phyloP scores from a whole-genome alignment of 2,888 invertebrate species.

The Crepidodera aurea region DNA sequence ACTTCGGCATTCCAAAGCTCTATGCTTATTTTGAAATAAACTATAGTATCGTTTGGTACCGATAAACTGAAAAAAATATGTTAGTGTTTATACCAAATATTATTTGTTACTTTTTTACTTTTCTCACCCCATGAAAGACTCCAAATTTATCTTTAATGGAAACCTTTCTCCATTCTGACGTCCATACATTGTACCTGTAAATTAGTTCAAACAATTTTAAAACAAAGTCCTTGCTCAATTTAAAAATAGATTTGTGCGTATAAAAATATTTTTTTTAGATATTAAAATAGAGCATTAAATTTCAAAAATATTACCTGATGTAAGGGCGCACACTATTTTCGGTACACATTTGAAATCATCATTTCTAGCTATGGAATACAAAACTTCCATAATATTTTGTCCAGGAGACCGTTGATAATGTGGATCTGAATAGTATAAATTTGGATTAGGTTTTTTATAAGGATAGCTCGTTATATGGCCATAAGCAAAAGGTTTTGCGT shows the following conservation, averaged over 20 bases:
- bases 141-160: conserved; percentile 62
- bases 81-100: too few relatives aligned
- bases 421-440: conserved; percentile 11
- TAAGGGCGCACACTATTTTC: conserved; percentile 79
- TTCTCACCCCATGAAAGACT: conserved; percentile 70
- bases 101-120: too few relatives aligned
- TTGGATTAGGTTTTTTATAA: conserved; percentile 20
- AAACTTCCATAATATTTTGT: conserved; percentile 60
- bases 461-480: conserved; percentile 14
- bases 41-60: too few relatives aligned
- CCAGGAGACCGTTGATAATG: conserved; percentile 14
- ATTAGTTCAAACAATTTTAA: too few relatives aligned
- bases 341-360: conserved; percentile 84
- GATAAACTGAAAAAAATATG: too few relatives aligned
- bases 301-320: conserved; percentile 64
- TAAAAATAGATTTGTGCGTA: too few relatives aligned
- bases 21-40: too few relatives aligned
- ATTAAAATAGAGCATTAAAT: not conserved
- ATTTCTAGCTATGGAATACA: conserved; percentile 71
- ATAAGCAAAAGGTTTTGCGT: conserved; percentile 34
- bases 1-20: too few relatives aligned
- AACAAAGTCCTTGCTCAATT: too few relatives aligned
- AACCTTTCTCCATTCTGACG: conserved; percentile 48
- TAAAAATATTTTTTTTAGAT: too few relatives aligned
- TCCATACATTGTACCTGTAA: conserved; percentile 31